Evolutionary conservation across 2,797 vertebrate genomes (phyloP), one percentile per base, ranked within the genome.

Genomic region (Myotis findleyi): DNA sequence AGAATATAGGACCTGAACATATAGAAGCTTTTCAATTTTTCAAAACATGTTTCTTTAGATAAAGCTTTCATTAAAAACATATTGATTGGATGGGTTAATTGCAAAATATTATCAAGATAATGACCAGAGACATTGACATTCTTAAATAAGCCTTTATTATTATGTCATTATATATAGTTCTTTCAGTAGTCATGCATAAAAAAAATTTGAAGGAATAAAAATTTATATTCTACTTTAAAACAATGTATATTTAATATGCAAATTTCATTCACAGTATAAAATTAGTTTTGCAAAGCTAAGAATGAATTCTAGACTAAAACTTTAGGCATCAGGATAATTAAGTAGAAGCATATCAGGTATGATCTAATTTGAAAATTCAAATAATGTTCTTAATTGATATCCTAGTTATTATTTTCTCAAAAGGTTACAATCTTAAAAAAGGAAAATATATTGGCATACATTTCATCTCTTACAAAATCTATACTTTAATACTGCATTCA

Each of bases 301-400:
- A 75, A 17, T 75, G 25, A 90, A 73, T 89, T 23, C 27, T 95
- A 23, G 6, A 55, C 92, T 87, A 36, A 66, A 85, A 86, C 10
- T 49, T 87, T 82, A 87, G 69, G 10, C 16, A 87, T 76, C 4
- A 87, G 41, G 23, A 87, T 79, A 49, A 77, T 68, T 87, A 94
- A 91, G 6, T 66, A 38, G 13, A 90, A 89, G 79, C 18, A 44
- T 64, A 47, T 20, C 18, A 64, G 9, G 18, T 59, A 6, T 84
- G 30, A 88, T 71, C 7, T 57, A 85, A 96, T 71, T 87, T 71
- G 7, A 82, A 95, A 93, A 87, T 84, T 59, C n/a, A 91, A 87
- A 76, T 81, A 38, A 6, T 89, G 3, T 53, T 91, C 9, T 69
- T 57, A 86, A 81, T 30, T 69, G 30, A 89, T 82, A 71, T 30